These are phyloP conservation scores for Mungos mungo DNA, from an alignment of 2,113 vertebrate species.

Conservation along the genomic window DNA sequence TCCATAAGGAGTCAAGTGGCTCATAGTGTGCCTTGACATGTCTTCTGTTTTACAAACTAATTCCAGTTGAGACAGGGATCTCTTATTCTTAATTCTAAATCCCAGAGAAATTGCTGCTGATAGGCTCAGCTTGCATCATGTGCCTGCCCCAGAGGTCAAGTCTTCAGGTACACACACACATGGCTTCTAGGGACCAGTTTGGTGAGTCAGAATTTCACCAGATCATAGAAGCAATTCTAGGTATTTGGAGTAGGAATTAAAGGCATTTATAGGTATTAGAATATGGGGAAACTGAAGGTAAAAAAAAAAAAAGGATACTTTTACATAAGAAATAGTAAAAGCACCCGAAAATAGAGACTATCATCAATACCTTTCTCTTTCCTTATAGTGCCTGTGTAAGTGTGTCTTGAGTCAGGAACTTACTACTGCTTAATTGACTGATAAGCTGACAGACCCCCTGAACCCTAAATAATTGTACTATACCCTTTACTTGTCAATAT, in stretches of 20 bases:
- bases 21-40: neutral
- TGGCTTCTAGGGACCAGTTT: neutral
- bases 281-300: neutral
- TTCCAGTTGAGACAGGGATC: neutral
- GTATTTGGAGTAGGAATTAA: neutral
- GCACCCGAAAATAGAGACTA: neutral
- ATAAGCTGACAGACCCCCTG: neutral
- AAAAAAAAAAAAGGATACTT: neutral
- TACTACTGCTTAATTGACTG: neutral
- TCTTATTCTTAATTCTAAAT: neutral
- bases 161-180: neutral
- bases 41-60: neutral
- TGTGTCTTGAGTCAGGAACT: neutral
- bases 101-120: neutral
- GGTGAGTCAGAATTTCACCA: neutral
- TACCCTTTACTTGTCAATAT: neutral
- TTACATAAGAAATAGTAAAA: neutral
- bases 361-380: neutral
- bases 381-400: fast-evolving
- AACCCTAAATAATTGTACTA: neutral
- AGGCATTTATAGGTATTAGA: neutral
- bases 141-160: neutral
- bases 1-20: neutral
- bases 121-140: neutral
- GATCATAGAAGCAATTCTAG: neutral